Evolutionary conservation across 1,140 invertebrate genomes (phyloP).

Genomic region (Diorhabda elongata): DNA sequence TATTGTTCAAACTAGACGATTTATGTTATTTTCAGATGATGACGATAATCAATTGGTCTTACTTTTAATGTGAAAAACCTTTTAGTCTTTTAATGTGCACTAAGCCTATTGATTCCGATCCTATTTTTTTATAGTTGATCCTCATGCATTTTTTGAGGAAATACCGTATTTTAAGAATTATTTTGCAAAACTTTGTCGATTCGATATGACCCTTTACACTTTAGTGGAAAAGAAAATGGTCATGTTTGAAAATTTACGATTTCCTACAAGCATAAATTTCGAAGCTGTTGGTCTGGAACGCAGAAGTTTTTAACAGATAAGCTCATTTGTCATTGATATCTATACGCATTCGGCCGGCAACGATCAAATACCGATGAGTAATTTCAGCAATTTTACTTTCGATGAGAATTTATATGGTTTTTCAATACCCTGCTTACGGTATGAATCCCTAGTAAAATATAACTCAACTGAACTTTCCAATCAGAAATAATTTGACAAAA

Average conservation of each 20-base stretch:
- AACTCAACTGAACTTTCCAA: background rate
- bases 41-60: too few species aligned
- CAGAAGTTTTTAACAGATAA: constrained; percentile 44
- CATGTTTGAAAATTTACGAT: constrained; percentile 40
- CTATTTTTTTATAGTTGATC: background rate
- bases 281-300: constrained; percentile 39
- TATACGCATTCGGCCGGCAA: constrained; percentile 29
- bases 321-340: constrained; percentile 45
- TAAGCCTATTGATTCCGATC: too few species aligned
- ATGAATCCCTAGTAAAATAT: background rate
- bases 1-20: too few species aligned
- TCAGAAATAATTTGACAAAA: constrained; percentile 3
- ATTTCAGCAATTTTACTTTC: constrained; percentile 31
- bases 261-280: constrained; percentile 42
- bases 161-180: constrained; percentile 31
- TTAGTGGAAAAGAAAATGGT: constrained; percentile 42
- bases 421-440: constrained; percentile 4
- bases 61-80: too few species aligned
- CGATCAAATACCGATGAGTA: constrained; percentile 31
- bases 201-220: constrained; percentile 39
- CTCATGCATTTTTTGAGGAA: background rate
- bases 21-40: too few species aligned
- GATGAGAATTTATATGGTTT: constrained; percentile 9
- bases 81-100: too few species aligned
- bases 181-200: constrained; percentile 36